phyloP scores from a whole-genome alignment of 1,140 invertebrate species.

The Triops longicaudatus region DNA sequence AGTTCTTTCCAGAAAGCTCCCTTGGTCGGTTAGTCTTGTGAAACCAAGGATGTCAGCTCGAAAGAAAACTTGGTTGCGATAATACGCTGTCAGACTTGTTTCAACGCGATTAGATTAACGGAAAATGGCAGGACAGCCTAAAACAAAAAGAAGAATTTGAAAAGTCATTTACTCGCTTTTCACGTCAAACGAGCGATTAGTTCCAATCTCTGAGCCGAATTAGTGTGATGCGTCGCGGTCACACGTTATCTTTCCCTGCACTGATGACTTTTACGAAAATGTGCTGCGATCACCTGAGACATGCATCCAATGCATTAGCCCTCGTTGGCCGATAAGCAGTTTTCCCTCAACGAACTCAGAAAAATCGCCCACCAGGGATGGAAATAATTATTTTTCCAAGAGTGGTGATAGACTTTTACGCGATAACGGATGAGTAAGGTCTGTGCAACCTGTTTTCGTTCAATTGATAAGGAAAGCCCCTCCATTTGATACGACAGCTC shows the following conservation, averaged over 20 bases:
- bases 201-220: neutral
- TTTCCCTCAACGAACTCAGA: no score
- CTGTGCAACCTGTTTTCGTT: slow-evolving; percentile 6
- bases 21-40: neutral
- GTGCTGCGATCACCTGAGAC: neutral
- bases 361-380: neutral
- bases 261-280: neutral
- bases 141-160: neutral
- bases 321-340: neutral
- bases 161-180: neutral
- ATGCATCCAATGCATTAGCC: neutral
- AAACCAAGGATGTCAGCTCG: neutral
- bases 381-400: neutral
- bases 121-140: neutral
- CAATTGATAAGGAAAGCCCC: neutral
- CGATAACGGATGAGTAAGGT: neutral
- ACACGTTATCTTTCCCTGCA: neutral
- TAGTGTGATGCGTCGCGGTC: neutral
- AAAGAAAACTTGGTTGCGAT: neutral
- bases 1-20: neutral
- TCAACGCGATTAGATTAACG: neutral
- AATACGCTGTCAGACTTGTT: neutral
- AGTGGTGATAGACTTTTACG: neutral
- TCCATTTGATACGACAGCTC: neutral
- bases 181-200: neutral